Evolutionary conservation across 2,888 invertebrate species (phyloP), one percentile per base, ranked within the genome.

Genomic region (Eristalinus aeneus): DNA sequence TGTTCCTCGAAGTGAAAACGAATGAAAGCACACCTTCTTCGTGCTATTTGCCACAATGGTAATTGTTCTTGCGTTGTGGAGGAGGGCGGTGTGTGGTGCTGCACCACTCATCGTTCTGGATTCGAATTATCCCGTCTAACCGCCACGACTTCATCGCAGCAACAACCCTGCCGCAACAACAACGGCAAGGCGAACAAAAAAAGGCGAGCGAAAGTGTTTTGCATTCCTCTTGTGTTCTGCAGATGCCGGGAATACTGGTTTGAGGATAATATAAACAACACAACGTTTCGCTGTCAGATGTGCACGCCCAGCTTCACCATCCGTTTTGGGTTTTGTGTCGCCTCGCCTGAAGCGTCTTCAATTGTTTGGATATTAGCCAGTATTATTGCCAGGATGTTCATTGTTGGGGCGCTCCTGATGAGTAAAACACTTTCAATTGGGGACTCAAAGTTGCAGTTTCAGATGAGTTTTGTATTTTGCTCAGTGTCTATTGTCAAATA

Each of bases 121-220:
- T 67, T 75, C 54, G 16, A 79, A 63, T 71, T 71, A 58, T 46
- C 39, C 63, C 64, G 69, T 12, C 46, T 74, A 65, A 61, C 79
- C 60, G 67, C 67, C 75, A 79, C 32, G 27, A 54, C 75, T 64
- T 72, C 53, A 75, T 27, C 56, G 11, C 56, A 56, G 22, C 10
- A 27, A 39, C 8, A 39, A 23, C 56, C 56, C 36, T 3, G 34
- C 31, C 9, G 20, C 27, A 61, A 53, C 8, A 22, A 32, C 53
- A 61, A 32, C n/a, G 31, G 34, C 4, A 23, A 12, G 61, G 32
- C 10, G 22, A 16, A 68, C n/a, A 61, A 60, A 65, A 76, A 61
- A 61, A 32, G 39, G 60, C 61, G 9, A 78, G 74, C 54, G 84
- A 84, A 84, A 84, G 84, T 78, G 60, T 71, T 61, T 84, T 65